Base-by-base conservation (phyloP, 2,888 invertebrate species). In the Steinernema scapterisci region DNA sequence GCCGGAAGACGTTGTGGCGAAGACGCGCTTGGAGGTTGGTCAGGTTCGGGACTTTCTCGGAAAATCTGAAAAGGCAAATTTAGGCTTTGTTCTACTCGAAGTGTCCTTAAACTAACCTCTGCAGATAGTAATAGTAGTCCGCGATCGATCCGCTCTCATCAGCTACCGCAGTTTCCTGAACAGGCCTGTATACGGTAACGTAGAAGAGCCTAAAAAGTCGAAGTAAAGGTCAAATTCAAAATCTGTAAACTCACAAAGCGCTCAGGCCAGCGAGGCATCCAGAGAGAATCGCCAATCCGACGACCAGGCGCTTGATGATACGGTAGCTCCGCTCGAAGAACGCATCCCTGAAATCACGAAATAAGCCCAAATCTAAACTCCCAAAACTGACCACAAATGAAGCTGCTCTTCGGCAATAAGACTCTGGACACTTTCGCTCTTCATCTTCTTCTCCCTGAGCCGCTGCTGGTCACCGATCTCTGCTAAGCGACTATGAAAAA, bases 11-110 rank as follows among this genome's bases (percentile, higher is more conserved):
- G 2, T 31, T n/a, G 44, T 45, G 31, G 21, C 74, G 46, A 0
- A 46, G 71, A 6, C 51, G 70, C 31, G 70, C 74, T 74, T 74
- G 71, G 38, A 63, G 31, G 31, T 63, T 63, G 11, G 63, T 63
- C 7, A 63, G 31, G 9, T 27, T 16, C 1, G 27, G 16, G 38
- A 63, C 13, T 31, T 63, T 63, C n/a, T 63, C 31, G 31, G 63
- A 31, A 31, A 63, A 63, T 27, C 63, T 52, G 52, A 11, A 52
- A 52, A 21, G 2, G 21, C 11, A 48, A 38, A 6, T 38, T 38
- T 38, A 38, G 9, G 9, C 5, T 9, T 38, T 38, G 3, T 16
- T 38, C 38, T 38, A 38, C 38, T 38, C 38, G 9, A 38, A 38
- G 9, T 6, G 9, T 3, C 38, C 9, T 38, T 38, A 21, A 19